Percentiles rank a stretch among this genome's conserved stretches.
phyloP scores from a whole-genome alignment of 1,140 invertebrate species.

The Phenacoccus solenopsis region DNA sequence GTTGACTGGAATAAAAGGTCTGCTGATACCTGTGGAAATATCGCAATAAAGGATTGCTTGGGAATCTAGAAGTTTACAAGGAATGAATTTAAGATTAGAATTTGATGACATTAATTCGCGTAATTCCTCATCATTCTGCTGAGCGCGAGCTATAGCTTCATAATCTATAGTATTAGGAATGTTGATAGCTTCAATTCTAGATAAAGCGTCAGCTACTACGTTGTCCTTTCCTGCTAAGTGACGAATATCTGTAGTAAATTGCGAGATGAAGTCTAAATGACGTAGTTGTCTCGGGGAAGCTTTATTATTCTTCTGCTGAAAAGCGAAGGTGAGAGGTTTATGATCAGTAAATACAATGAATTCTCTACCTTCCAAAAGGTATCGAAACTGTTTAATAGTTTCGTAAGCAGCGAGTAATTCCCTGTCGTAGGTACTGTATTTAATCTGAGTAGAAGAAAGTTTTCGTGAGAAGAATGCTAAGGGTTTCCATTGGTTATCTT shows the following conservation, averaged over 20 bases:
- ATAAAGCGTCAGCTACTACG: background rate
- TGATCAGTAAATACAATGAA: conserved; percentile 35
- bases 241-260: conserved; percentile 14
- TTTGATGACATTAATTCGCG: no score
- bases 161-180: background rate
- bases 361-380: conserved; percentile 32
- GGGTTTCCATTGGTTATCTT: conserved; percentile 26
- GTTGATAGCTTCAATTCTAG: background rate
- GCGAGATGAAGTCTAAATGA: conserved; percentile 31
- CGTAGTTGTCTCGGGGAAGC: conserved; percentile 26
- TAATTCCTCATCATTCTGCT: background rate
- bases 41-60: no score
- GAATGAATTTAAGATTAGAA: no score
- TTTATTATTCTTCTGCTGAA: conserved; percentile 28
- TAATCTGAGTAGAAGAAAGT: conserved; percentile 29
- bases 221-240: background rate
- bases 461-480: conserved; percentile 35
- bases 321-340: conserved; percentile 29
- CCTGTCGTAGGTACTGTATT: conserved; percentile 35
- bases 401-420: conserved; percentile 37
- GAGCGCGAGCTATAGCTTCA: no score
- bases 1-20: background rate
- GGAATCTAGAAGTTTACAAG: no score
- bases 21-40: no score
- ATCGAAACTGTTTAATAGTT: conserved; percentile 34